phyloP scores from a whole-genome alignment of 2,797 vertebrate species.

The Microctenopoma steveboyesi region DNA sequence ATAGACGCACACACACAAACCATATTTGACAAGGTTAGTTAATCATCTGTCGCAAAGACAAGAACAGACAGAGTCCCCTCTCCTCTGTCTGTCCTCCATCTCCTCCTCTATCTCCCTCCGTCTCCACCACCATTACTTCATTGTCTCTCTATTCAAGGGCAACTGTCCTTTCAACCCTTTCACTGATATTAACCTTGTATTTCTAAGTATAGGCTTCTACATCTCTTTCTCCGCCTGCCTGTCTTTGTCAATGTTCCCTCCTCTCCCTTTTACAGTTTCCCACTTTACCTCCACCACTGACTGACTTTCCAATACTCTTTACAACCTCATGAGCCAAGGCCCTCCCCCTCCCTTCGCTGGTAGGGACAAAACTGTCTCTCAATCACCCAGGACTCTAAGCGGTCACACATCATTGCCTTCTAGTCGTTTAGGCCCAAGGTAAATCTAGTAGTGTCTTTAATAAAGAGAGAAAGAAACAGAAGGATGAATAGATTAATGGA shows the following conservation, averaged over 20 bases:
- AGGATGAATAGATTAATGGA: constrained; percentile 31
- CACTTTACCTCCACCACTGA: background rate
- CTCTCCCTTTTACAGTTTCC: background rate
- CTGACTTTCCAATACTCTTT: constrained; percentile 20
- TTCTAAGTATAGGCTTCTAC: constrained; percentile 29
- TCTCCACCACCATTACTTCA: constrained; percentile 24
- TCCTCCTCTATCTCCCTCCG: constrained; percentile 44
- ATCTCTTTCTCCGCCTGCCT: constrained; percentile 1
- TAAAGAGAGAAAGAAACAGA: constrained; percentile 26
- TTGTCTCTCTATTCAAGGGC: constrained; percentile 51
- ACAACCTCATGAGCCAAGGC: constrained; percentile 14
- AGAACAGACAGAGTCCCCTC: constrained; percentile 55
- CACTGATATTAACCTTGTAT: constrained; percentile 63
- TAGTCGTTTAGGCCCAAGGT: constrained; percentile 63
- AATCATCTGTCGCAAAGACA: constrained; percentile 70
- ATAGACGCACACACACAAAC: constrained; percentile 29
- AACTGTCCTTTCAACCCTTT: constrained; percentile 31
- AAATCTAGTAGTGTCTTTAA: constrained; percentile 49
- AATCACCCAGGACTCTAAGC: constrained; percentile 49
- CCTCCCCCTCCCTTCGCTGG: background rate
- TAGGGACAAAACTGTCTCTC: constrained; percentile 23
- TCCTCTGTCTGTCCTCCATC: constrained; percentile 66
- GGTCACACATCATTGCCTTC: constrained; percentile 48
- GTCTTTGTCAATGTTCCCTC: constrained; percentile 9
- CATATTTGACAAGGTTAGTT: constrained; percentile 72